Evolutionary conservation across 2,888 invertebrate genomes (phyloP).

Genomic region (Lepetodrilus schrolli): DNA sequence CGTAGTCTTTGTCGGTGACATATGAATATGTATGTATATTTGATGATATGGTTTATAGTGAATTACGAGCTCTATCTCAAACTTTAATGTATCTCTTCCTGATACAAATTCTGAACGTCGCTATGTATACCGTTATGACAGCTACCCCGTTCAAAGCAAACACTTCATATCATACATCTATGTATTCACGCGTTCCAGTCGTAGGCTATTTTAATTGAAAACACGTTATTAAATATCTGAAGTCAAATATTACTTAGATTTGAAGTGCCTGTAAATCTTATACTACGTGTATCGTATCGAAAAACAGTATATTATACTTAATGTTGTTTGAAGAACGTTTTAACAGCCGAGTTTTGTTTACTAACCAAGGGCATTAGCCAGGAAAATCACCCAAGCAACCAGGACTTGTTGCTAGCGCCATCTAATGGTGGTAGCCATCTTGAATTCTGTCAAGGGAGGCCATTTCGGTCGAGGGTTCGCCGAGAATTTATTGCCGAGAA

Average conservation of each 20-base stretch:
- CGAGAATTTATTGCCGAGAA: neutral
- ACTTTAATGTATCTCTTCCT: too few species aligned
- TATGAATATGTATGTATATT: too few species aligned
- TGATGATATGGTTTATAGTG: too few species aligned
- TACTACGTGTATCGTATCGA: neutral
- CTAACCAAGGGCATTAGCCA: neutral
- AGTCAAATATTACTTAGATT: neutral
- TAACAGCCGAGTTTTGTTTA: neutral
- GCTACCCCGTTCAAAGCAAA: neutral
- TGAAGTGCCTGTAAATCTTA: neutral
- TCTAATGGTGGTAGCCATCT: neutral
- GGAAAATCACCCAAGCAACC: neutral
- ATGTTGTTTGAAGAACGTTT: constrained; percentile 12
- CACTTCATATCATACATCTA: neutral
- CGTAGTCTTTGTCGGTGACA: too few species aligned
- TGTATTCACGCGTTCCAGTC: neutral
- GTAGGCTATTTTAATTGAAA: neutral
- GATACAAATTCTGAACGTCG: neutral
- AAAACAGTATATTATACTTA: neutral
- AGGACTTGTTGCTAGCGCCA: neutral
- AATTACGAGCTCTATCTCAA: too few species aligned
- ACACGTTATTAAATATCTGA: constrained; percentile 17
- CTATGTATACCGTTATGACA: neutral
- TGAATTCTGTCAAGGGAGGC: neutral
- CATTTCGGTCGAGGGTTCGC: neutral